Conservation (phyloP, 2,113 vertebrate genomes). For the Taurulus bubalis region DNA sequence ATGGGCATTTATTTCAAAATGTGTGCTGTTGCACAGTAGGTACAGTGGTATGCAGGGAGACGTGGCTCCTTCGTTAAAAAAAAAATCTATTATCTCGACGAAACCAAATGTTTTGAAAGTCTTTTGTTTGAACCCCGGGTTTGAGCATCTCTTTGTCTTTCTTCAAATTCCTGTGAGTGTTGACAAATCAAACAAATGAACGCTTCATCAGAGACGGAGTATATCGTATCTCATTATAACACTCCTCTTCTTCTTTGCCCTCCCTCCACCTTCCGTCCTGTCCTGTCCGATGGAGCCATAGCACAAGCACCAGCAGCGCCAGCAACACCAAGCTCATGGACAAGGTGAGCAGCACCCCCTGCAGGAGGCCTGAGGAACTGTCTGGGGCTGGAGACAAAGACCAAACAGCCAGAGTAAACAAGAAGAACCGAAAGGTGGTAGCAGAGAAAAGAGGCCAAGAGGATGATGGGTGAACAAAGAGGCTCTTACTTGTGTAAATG, state of each 20-base stretch:
- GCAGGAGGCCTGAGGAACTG: constrained; percentile 75
- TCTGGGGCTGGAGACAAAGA: constrained; percentile 58
- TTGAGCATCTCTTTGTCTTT: not conserved
- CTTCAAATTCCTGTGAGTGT: not conserved
- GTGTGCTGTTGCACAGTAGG: not conserved
- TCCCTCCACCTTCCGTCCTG: constrained; percentile 70
- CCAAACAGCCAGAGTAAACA: not conserved
- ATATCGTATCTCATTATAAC: constrained; percentile 81
- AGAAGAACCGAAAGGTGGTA: not conserved
- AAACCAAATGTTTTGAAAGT: constrained; percentile 6
- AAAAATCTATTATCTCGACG: not conserved
- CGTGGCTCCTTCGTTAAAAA: not conserved
- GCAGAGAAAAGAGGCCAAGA: not conserved
- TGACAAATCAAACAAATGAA: constrained; percentile 80
- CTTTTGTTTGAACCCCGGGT: not conserved
- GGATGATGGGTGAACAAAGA: not conserved
- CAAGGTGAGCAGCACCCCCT: constrained; percentile 81
- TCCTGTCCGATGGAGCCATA: constrained; percentile 84
- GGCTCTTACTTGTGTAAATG: constrained; percentile 77
- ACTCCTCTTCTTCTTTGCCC: constrained; percentile 67
- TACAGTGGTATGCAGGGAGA: not conserved
- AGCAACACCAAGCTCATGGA: constrained; percentile 83
- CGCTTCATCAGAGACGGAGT: constrained; percentile 79
- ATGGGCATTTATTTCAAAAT: not conserved
- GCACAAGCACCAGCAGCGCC: constrained; percentile 76